Evolutionary conservation across 2,888 invertebrate species (phyloP).

Genomic region (Mesochorus sp.): DNA sequence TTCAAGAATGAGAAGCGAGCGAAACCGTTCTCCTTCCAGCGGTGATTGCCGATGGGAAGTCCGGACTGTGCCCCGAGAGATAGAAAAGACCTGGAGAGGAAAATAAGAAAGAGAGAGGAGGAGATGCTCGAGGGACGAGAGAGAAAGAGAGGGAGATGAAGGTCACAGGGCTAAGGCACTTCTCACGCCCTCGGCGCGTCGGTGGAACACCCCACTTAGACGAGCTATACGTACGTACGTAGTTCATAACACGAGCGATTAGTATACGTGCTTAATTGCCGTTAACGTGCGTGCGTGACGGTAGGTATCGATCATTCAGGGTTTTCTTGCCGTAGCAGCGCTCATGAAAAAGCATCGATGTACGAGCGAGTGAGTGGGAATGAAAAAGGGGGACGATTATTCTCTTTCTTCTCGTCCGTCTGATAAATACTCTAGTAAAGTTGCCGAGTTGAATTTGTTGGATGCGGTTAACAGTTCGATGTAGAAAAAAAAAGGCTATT

Average conservation of each 20-base stretch:
- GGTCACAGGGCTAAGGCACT: conserved; percentile 81
- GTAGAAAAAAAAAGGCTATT: neutral
- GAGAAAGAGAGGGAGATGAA: conserved; percentile 69
- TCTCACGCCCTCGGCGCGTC: conserved; percentile 81
- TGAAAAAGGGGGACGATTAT: conserved; percentile 46
- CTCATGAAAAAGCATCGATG: conserved; percentile 56
- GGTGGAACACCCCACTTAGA: conserved; percentile 79
- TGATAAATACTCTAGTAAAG: conserved; percentile 52
- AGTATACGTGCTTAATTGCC: conserved; percentile 81
- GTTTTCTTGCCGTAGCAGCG: conserved; percentile 50
- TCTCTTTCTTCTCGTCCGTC: conserved; percentile 44
- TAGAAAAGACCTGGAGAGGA: conserved; percentile 46
- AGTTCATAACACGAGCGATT: conserved; percentile 77
- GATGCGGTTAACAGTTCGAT: too few species aligned
- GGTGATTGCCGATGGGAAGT: conserved; percentile 57
- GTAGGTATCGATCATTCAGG: conserved; percentile 76
- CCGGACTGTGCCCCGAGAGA: conserved; percentile 55
- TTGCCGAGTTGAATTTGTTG: conserved; percentile 21
- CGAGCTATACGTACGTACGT: conserved; percentile 73
- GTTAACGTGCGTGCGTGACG: conserved; percentile 78
- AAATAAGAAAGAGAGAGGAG: conserved; percentile 54
- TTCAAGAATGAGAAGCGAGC: conserved; percentile 36
- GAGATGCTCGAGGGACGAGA: conserved; percentile 68
- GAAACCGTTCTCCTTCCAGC: conserved; percentile 43
- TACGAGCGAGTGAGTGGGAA: conserved; percentile 27